Conservation (phyloP, 2,888 invertebrate species). For the Eledone cirrhosa region DNA sequence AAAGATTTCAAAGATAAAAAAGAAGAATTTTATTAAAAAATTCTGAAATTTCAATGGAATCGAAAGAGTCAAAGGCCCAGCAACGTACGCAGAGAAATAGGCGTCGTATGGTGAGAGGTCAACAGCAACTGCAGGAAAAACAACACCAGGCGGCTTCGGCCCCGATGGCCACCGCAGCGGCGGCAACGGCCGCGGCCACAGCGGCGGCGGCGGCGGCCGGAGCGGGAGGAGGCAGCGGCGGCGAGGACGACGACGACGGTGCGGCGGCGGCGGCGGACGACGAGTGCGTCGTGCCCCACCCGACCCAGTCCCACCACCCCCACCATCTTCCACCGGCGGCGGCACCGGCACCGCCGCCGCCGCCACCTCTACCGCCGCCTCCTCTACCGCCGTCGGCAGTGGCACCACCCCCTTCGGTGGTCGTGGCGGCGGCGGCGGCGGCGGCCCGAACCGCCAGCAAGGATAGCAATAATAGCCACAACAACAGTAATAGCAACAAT, state of each 20-base stretch:
- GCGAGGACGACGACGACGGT: background rate
- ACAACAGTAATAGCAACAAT: background rate
- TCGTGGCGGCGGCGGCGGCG: slow-evolving; percentile 34
- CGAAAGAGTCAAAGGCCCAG: slow-evolving; percentile 60
- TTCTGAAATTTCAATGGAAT: slow-evolving; percentile 39
- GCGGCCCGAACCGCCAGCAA: slow-evolving; percentile 51
- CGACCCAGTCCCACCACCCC: slow-evolving; percentile 59
- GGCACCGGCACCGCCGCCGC: slow-evolving; percentile 43
- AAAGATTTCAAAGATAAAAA: too few species aligned
- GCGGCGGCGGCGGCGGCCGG: background rate
- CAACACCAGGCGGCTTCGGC: slow-evolving; percentile 40
- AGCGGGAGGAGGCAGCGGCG: slow-evolving; percentile 39
- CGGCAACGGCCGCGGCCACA: slow-evolving; percentile 36
- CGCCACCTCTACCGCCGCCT: slow-evolving; percentile 62
- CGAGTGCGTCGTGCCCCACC: too few species aligned
- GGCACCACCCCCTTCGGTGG: slow-evolving; percentile 76
- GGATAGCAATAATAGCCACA: slow-evolving; percentile 35
- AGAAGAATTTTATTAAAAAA: too few species aligned
- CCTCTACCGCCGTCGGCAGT: slow-evolving; percentile 66
- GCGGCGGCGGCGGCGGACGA: too few species aligned
- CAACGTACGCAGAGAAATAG: slow-evolving; percentile 49
- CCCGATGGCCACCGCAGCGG: background rate
- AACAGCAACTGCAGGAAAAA: slow-evolving; percentile 48
- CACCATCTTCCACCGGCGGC: slow-evolving; percentile 70
- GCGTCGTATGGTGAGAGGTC: slow-evolving; percentile 55